Evolutionary conservation across 2,797 vertebrate genomes (phyloP).

Genomic region (Halcyon chelicuti): DNA sequence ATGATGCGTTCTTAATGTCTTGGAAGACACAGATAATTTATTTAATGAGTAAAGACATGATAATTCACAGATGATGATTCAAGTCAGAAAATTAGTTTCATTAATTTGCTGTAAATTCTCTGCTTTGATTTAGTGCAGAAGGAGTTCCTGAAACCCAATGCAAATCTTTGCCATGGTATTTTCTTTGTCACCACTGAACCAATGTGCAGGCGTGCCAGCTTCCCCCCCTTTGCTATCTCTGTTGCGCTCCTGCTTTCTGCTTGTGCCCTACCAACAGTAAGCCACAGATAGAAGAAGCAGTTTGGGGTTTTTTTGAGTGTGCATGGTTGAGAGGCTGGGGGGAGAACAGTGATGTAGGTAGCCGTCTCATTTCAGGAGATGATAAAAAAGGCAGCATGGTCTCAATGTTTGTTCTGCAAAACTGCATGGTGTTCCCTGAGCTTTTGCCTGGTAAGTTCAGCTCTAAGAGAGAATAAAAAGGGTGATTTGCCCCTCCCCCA

Average conservation of each 20-base stretch:
- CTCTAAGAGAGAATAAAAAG: background rate
- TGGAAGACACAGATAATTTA: slow-evolving; percentile 82
- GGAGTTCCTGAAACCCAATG: slow-evolving; percentile 28
- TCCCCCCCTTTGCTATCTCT: background rate
- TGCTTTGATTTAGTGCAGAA: slow-evolving; percentile 72
- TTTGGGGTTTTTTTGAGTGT: too few relatives aligned
- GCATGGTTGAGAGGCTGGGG: background rate
- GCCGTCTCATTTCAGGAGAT: background rate
- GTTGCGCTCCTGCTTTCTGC: background rate
- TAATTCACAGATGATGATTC: slow-evolving; percentile 79
- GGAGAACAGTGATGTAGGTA: background rate
- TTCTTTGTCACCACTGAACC: background rate
- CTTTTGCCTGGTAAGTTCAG: background rate
- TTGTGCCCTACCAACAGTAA: background rate
- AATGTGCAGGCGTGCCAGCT: background rate
- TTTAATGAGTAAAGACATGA: slow-evolving; percentile 81
- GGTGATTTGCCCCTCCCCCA: background rate
- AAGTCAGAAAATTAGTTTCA: slow-evolving; percentile 82
- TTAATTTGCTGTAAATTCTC: slow-evolving; percentile 78
- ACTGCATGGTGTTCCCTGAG: background rate
- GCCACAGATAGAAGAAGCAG: background rate
- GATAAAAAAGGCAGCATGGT: background rate
- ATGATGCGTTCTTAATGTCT: slow-evolving; percentile 77
- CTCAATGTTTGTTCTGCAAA: slow-evolving; percentile 2
- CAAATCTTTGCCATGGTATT: background rate